Evolutionary conservation across 2,888 invertebrate species (phyloP), one percentile per base, ranked within the genome.

Genomic region (Luperina nickerlii): DNA sequence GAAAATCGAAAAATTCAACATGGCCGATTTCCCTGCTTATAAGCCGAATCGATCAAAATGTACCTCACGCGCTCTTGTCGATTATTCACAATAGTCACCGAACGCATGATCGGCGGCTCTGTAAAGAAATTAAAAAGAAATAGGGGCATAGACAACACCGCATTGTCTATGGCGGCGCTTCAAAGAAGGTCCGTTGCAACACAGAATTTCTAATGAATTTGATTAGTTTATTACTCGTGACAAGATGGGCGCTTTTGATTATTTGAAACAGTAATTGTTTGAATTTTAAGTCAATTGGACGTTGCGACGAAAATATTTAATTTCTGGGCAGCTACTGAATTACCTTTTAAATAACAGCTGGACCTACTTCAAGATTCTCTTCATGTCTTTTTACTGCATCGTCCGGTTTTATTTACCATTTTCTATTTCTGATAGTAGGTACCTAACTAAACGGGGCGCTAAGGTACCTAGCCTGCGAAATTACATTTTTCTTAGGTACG

Each of bases 41-140:
- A 86, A 80, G 76, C 76, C 78, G 87, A 87, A 78, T 70, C 65
- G 69, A 87, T 89, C 80, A 85, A 86, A 81, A 90, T 87, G 77
- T 87, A 78, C 51, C 75, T 72, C 88, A 85, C 88, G 90, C 82
- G 74, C 84, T 63, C 72, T 87, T 81, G 80, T 83, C 90, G 89
- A 92, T 92, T 89, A 91, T 94, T 94, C 95, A 90, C 87, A 92
- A 91, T 89, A 91, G 94, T 94, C 95, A 90, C 86, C 91, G 95
- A 95, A 94, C 89, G 88, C 89, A 88, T 89, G 87, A 88, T 88
- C 88, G 93, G 93, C 95, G 95, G 95, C 92, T 85, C 87, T 90
- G 88, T 93, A 94, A 93, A 94, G 94, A 95, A 94, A 95, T 95
- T 95, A 95, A 95, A 95, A 95, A 95, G 94, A 95, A 95, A 94